Evolutionary conservation across 1,140 invertebrate genomes (phyloP), one percentile per base, ranked within the genome.

Genomic region (Cardiocondyla obscurior): DNA sequence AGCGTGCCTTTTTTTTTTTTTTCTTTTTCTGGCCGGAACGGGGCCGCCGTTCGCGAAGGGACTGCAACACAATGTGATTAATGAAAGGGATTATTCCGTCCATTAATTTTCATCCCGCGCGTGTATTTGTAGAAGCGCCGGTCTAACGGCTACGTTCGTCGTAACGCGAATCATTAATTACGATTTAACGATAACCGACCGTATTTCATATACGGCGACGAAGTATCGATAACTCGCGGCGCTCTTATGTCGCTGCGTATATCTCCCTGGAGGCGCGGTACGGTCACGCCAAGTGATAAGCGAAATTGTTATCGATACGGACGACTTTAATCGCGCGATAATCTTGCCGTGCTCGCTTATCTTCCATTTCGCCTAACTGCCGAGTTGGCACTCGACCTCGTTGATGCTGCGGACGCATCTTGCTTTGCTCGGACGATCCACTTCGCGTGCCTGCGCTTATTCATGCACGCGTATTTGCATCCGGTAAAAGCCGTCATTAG

Each of bases 251-350:
- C 46, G 33, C 14, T n/a, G 46, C 30, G 2, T 33, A 8, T 39
- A 39, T 36, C 57, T 79, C 62, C 33, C 25, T 7, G 33, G 60
- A 51, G 74, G 3, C n/a, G 53, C 12, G 3, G n/a, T n/a, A 7
- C 30, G n/a, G 39, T 64, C 60, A 64, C 16, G 12, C 30, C 12
- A 22, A 46, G 33, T 46, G 86, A 87, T 87, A 87, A 87, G 82
- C 82, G 49, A 62, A 84, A 69, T 81, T 58, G 60, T 57, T 84
- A 84, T 87, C 74, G 85, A 87, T 60, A 62, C 65, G 30, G 44
- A 77, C 84, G 65, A 46, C 72, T 57, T 84, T 73, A 86, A 86
- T 87, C 85, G 81, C 85, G 81, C 49, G 82, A 36, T 87, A 81
- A 86, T 74, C 39, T 49, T 19, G 19, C 22, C 42, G 44, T 46